Percentiles rank a stretch among this genome's conserved stretches.
phyloP scores from a whole-genome alignment of 2,113 vertebrate species.

The Pluvianellus socialis region DNA sequence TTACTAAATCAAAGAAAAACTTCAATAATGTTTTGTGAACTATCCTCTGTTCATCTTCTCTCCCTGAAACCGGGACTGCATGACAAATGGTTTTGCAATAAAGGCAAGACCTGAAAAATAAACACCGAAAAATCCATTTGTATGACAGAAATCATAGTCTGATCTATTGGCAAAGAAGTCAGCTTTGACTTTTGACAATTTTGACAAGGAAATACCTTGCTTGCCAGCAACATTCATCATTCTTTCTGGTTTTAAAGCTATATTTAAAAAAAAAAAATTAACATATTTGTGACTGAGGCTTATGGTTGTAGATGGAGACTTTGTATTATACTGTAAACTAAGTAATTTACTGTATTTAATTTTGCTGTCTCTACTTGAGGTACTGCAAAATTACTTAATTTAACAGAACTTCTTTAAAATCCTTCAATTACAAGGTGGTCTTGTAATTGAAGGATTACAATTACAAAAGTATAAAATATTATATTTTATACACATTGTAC shows the following conservation, averaged over 20 bases:
- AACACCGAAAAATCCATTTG: background rate
- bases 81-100: conserved; percentile 81
- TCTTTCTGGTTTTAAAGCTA: background rate
- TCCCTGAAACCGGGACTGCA: conserved; percentile 72
- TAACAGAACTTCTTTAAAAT: background rate
- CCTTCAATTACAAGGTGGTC: background rate
- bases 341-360: background rate
- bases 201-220: background rate
- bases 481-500: background rate
- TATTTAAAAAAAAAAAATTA: background rate
- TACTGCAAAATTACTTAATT: background rate
- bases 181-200: background rate
- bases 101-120: conserved; percentile 78
- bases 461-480: too few relatives aligned
- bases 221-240: background rate
- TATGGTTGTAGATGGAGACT: background rate
- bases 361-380: background rate
- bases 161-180: background rate
- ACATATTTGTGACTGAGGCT: background rate
- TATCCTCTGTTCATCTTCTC: conserved; percentile 71
- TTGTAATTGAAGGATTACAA: too few relatives aligned
- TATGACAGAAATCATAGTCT: background rate
- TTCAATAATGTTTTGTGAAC: conserved; percentile 81
- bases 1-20: conserved; percentile 84
- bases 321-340: background rate